phyloP scores from a whole-genome alignment of 2,113 vertebrate genomes.

The Lutjanus erythropterus region DNA sequence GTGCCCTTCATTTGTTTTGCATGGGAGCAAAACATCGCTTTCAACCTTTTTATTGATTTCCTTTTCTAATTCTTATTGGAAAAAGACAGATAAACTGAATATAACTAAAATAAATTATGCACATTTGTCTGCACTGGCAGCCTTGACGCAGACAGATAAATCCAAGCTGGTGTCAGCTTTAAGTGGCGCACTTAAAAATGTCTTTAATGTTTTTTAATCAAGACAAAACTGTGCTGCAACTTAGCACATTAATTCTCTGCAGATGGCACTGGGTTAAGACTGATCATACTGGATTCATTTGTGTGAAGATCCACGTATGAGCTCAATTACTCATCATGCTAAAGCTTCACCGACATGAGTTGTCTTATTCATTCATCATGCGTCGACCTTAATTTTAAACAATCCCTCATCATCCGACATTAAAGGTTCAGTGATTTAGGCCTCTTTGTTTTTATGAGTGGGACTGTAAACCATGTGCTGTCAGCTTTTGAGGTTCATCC shows the following conservation, averaged over 20 bases:
- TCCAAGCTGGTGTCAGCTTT: constrained; percentile 27
- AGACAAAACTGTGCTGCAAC: constrained; percentile 21
- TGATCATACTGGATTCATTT: constrained; percentile 65
- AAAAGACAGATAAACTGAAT: constrained; percentile 20
- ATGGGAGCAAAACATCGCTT: background rate
- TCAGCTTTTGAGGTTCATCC: constrained; percentile 52
- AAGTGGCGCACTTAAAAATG: constrained; percentile 35
- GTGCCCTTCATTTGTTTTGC: constrained; percentile 7
- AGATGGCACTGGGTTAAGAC: constrained; percentile 46
- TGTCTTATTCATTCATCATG: constrained; percentile 56
- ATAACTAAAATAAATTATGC: constrained; percentile 6
- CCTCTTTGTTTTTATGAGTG: constrained; percentile 44
- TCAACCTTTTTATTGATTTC: constrained; percentile 17
- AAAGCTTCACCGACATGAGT: constrained; percentile 40
- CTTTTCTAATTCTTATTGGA: background rate
- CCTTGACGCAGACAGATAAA: constrained; percentile 29
- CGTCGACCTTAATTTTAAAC: constrained; percentile 44
- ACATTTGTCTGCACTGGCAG: constrained; percentile 20
- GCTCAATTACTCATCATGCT: constrained; percentile 60
- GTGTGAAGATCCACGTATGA: constrained; percentile 43
- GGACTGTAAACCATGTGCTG: constrained; percentile 59
- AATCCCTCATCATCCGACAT: constrained; percentile 38
- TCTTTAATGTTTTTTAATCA: constrained; percentile 42
- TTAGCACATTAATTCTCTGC: constrained; percentile 35
- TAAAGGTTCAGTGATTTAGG: constrained; percentile 34